Conservation (phyloP, 2,113 vertebrate genomes). For the Pterophyllum scalare region DNA sequence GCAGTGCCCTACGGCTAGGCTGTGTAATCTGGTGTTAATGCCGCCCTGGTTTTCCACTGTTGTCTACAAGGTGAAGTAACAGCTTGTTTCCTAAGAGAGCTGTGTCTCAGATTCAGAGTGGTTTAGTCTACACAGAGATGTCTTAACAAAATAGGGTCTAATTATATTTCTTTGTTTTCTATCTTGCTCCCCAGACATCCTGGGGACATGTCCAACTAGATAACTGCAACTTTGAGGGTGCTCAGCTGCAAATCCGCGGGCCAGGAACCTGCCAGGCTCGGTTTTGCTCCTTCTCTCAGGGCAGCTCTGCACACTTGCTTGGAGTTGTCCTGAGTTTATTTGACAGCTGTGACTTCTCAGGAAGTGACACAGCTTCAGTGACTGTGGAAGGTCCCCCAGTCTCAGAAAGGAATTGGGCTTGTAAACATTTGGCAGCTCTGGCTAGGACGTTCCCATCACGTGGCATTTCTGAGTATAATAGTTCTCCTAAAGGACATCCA, state of each 20-base stretch:
- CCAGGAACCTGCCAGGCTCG: constrained; percentile 91
- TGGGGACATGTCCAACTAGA: constrained; percentile 91
- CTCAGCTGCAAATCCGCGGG: constrained; percentile 88
- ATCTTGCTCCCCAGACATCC: constrained; percentile 79
- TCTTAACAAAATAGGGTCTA: neutral
- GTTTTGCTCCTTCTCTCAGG: constrained; percentile 91
- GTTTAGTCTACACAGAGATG: neutral
- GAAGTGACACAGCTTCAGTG: constrained; percentile 89
- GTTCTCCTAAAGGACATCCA: constrained; percentile 4
- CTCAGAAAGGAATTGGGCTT: constrained; percentile 92
- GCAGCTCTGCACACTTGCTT: constrained; percentile 85
- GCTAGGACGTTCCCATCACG: constrained; percentile 78
- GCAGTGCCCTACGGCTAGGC: constrained; percentile 86
- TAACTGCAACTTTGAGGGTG: constrained; percentile 91
- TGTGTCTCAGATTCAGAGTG: neutral
- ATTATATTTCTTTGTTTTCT: neutral
- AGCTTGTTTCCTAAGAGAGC: neutral
- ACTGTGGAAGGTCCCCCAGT: constrained; percentile 88
- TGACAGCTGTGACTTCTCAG: constrained; percentile 91
- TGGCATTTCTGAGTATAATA: constrained; percentile 22
- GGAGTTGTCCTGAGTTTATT: constrained; percentile 86
- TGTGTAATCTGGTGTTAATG: constrained; percentile 90
- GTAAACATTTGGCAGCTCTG: constrained; percentile 85
- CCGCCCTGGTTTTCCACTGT: constrained; percentile 88
- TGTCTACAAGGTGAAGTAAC: constrained; percentile 87